Evolutionary conservation across 2,888 invertebrate genomes (phyloP).

Genomic region (Xestia rhomboidea): DNA sequence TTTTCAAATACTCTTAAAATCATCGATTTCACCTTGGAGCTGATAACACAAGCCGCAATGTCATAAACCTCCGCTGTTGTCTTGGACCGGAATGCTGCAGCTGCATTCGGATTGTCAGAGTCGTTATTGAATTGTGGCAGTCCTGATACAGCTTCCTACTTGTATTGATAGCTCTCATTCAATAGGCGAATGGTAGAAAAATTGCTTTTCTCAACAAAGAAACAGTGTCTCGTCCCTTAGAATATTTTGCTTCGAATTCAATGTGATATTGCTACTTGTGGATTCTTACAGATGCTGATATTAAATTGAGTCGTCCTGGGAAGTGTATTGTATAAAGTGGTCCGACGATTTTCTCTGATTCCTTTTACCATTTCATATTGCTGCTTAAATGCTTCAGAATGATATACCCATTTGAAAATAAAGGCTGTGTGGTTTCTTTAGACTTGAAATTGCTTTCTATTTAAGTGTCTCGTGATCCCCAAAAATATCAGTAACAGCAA

Average conservation of each 20-base stretch:
- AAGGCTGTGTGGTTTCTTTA: not conserved
- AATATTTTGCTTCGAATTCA: constrained; percentile 60
- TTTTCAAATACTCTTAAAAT: not conserved
- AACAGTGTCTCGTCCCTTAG: constrained; percentile 60
- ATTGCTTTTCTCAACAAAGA: constrained; percentile 79
- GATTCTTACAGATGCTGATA: constrained; percentile 29
- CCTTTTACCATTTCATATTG: not conserved
- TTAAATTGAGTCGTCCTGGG: constrained; percentile 20
- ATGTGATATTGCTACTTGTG: constrained; percentile 57
- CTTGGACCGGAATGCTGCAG: constrained; percentile 71
- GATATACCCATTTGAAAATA: not conserved
- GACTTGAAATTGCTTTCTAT: constrained; percentile 1
- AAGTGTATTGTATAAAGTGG: constrained; percentile 5
- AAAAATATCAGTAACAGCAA: constrained; percentile 17
- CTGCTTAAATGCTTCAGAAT: not conserved
- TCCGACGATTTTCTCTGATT: not conserved
- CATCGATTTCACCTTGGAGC: not conserved
- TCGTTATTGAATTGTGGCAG: constrained; percentile 85
- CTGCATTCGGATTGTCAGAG: constrained; percentile 73
- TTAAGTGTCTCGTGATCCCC: not conserved
- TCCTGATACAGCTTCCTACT: constrained; percentile 75
- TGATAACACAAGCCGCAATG: not conserved
- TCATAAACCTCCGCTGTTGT: constrained; percentile 58
- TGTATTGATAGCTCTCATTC: constrained; percentile 73
- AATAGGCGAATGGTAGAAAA: constrained; percentile 72